A percentile compares a stretch with the other conserved stretches of the same genome.
Evolutionary conservation across 1,140 invertebrate genomes (phyloP).

Genomic region (Habropoda laboriosa): DNA sequence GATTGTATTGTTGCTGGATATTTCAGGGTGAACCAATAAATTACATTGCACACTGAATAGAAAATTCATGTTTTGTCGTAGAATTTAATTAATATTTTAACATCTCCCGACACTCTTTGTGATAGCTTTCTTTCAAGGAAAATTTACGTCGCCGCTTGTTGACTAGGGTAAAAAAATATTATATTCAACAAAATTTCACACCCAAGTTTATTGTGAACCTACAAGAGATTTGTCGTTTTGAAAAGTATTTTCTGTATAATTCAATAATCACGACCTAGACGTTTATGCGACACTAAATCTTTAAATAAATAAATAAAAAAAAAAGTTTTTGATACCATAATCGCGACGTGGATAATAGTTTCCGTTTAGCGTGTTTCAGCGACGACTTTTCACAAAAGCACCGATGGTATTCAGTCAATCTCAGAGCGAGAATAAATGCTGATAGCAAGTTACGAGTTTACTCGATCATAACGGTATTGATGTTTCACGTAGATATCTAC

Average conservation of each 20-base stretch:
- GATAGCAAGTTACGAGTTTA: neutral
- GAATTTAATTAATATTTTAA: neutral
- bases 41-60: too few species aligned
- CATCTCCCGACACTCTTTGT: neutral
- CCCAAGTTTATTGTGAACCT: neutral
- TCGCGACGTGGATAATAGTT: neutral
- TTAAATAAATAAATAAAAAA: too few species aligned
- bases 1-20: too few species aligned
- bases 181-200: neutral
- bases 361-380: neutral
- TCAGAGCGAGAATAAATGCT: neutral
- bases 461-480: neutral
- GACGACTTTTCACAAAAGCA: neutral
- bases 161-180: neutral
- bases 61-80: too few species aligned
- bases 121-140: neutral
- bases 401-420: neutral
- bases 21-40: too few species aligned
- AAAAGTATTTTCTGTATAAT: neutral
- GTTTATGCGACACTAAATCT: too few species aligned
- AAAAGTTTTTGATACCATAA: too few species aligned
- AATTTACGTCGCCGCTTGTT: neutral
- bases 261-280: neutral
- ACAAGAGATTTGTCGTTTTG: neutral
- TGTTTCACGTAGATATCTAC: conserved; percentile 4